Percentiles rank a stretch among this genome's conserved stretches.
Conservation (phyloP, 64 coral and sea anemone genomes). For the Stylophora pistillata region DNA sequence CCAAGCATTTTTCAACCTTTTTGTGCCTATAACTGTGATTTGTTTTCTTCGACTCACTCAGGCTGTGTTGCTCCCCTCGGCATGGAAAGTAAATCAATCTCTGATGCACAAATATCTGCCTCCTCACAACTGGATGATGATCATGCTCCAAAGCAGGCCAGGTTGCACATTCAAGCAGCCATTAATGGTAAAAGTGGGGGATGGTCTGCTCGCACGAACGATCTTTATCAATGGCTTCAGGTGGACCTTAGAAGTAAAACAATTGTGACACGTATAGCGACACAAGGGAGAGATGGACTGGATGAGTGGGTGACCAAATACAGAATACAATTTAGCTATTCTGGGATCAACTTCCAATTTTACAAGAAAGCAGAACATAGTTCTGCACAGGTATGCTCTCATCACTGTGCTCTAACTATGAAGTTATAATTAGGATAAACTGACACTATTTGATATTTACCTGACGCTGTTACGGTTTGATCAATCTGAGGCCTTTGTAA, state of each 20-base stretch:
- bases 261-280: slow-evolving; percentile 55
- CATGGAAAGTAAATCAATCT: slow-evolving; percentile 40
- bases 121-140: slow-evolving; percentile 13
- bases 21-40: neutral
- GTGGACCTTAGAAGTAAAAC: slow-evolving; percentile 62
- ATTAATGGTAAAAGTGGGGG: slow-evolving; percentile 19
- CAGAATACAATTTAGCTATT: slow-evolving; percentile 48
- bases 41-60: neutral
- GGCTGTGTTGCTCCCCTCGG: slow-evolving; percentile 21
- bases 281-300: slow-evolving; percentile 47
- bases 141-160: slow-evolving; percentile 35
- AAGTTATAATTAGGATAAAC: no score
- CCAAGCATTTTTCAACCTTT: no score
- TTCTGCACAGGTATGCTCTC: neutral
- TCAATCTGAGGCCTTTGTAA: no score
- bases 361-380: slow-evolving; percentile 18
- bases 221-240: slow-evolving; percentile 66
- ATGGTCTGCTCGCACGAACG: slow-evolving; percentile 57
- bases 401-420: no score
- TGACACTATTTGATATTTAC: no score
- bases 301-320: slow-evolving; percentile 69
- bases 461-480: no score
- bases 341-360: slow-evolving; percentile 27
- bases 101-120: slow-evolving; percentile 46
- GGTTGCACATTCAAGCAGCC: slow-evolving; percentile 15